Percentiles rank a stretch among this genome's conserved stretches.
Conservation (phyloP, 2,797 vertebrate genomes). For the Lacerta bilineata region DNA sequence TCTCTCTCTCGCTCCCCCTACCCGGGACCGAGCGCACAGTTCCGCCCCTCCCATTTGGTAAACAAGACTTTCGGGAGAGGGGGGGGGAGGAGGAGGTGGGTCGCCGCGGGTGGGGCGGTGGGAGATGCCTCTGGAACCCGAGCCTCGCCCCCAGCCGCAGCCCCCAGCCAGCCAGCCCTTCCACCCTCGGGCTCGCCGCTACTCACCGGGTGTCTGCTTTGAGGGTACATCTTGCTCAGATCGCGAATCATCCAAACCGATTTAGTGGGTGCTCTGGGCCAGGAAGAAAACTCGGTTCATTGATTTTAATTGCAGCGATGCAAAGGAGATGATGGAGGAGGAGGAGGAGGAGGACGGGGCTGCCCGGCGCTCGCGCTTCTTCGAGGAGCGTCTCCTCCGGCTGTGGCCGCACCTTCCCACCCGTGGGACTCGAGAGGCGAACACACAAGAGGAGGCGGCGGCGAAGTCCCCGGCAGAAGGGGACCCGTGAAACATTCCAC, state of each 20-base stretch:
- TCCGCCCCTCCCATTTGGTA: constrained; percentile 9
- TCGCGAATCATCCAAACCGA: constrained; percentile 92
- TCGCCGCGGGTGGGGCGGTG: not conserved
- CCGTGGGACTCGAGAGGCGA: constrained; percentile 22
- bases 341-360: constrained; percentile 36
- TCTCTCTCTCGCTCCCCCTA: not conserved
- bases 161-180: no score
- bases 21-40: not conserved
- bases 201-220: constrained; percentile 94
- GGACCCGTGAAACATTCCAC: constrained; percentile 77
- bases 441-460: constrained; percentile 5
- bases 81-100: not conserved
- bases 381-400: constrained; percentile 55
- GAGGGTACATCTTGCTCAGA: constrained; percentile 96
- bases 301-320: constrained; percentile 62
- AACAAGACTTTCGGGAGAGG: constrained; percentile 25
- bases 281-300: constrained; percentile 70
- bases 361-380: constrained; percentile 62
- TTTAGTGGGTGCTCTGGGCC: constrained; percentile 80
- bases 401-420: constrained; percentile 55
- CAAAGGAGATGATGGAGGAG: constrained; percentile 38
- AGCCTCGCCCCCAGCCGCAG: not conserved
- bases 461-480: constrained; percentile 59
- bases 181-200: constrained; percentile 20
- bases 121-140: not conserved